Percentiles rank a stretch among this genome's conserved stretches.
phyloP scores from a whole-genome alignment of 53 echinoderm and acorn worm genomes.

The Holothuria leucospilota region DNA sequence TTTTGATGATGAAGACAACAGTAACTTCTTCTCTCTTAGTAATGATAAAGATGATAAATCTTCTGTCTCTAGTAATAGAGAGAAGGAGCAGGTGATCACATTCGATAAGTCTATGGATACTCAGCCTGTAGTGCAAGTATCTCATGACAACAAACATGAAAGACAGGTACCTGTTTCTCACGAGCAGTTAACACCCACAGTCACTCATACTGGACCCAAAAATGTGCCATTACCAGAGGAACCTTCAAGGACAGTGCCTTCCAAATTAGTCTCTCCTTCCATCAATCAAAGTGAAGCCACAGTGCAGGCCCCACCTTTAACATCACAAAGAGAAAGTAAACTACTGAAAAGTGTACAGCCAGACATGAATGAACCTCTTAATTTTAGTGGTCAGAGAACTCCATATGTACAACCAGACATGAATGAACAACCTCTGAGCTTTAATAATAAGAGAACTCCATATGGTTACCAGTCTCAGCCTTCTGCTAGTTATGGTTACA shows the following conservation, averaged over 20 bases:
- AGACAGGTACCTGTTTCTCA: no score
- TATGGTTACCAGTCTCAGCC: slow-evolving; percentile 22
- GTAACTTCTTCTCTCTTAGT: slow-evolving; percentile 48
- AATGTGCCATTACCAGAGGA: no score
- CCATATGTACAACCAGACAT: background rate
- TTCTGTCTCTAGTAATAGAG: no score
- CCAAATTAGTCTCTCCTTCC: slow-evolving; percentile 1
- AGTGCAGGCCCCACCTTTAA: no score
- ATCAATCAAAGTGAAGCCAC: background rate
- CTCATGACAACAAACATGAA: no score
- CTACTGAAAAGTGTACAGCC: background rate
- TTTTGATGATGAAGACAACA: background rate
- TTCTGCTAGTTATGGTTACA: background rate
- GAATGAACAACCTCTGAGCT: background rate
- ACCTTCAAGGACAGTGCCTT: background rate
- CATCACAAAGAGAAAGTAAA: background rate
- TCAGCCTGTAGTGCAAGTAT: no score
- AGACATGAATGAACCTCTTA: slow-evolving; percentile 33
- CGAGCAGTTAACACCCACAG: no score
- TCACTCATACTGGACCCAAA: no score
- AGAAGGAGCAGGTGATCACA: no score
- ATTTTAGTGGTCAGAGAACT: slow-evolving; percentile 6
- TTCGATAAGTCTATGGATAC: no score
- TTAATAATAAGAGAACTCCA: slow-evolving; percentile 10
- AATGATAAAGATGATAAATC: background rate